These are phyloP conservation scores for Argyrosomus japonicus DNA, from an alignment of 2,113 vertebrate species.

Conservation along the genomic window DNA sequence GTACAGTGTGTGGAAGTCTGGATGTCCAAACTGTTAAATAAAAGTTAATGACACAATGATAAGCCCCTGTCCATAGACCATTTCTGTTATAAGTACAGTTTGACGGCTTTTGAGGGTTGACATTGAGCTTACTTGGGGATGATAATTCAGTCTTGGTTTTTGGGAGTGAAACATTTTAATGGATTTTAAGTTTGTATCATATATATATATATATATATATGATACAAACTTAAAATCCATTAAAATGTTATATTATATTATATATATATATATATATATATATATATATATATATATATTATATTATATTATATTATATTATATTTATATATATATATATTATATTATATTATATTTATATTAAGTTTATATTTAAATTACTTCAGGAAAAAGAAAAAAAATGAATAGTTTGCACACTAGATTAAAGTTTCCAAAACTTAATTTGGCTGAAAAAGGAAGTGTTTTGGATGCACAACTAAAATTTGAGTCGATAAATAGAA, in stretches of 20 bases:
- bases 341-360: no score
- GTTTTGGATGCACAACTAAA: not conserved
- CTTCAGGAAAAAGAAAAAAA: no score
- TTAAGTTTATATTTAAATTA: no score
- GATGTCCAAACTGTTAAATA: not conserved
- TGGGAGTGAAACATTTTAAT: not conserved
- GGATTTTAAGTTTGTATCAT: not conserved
- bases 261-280: no score
- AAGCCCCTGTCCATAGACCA: not conserved
- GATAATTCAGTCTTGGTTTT: not conserved
- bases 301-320: no score
- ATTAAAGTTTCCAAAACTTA: not conserved
- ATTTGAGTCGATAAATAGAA: no score
- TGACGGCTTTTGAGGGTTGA: not conserved
- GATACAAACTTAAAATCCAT: no score
- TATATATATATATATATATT: no score
- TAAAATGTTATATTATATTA: no score
- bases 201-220: no score
- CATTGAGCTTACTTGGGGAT: not conserved
- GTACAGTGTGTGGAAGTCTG: not conserved
- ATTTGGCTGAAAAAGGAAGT: not conserved
- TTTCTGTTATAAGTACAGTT: not conserved
- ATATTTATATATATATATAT: no score
- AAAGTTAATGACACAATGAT: not conserved
- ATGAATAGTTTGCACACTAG: no score